Conservation (phyloP, 2,888 invertebrate genomes). For the Callyntrura sp. region DNA sequence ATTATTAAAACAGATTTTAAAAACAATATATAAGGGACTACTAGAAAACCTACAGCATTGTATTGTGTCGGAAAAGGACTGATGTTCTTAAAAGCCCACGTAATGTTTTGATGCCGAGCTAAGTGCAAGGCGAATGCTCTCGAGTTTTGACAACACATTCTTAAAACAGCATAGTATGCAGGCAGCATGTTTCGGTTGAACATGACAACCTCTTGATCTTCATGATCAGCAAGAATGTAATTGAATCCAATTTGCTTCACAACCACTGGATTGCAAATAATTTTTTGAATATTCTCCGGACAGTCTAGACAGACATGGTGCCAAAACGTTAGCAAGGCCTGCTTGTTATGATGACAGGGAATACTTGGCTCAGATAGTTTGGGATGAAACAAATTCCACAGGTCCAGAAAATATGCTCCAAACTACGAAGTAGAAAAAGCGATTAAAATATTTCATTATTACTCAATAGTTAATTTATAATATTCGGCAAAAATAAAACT, state of each 20-base stretch:
- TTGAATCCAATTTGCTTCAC: conserved; percentile 98
- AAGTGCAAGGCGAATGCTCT: conserved; percentile 93
- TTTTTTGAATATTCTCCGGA: conserved; percentile 95
- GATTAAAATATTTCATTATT: neutral
- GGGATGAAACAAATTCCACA: conserved; percentile 98
- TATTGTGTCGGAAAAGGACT: conserved; percentile 98
- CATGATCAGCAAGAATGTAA: conserved; percentile 98
- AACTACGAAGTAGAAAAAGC: conserved; percentile 88
- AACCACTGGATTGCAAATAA: conserved; percentile 94
- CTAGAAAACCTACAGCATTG: conserved; percentile 88
- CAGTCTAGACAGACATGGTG: conserved; percentile 97
- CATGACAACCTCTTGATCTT: conserved; percentile 97
- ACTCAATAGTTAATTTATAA: too few species aligned
- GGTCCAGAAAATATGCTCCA: conserved; percentile 95
- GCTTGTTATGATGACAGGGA: conserved; percentile 97
- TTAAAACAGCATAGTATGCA: conserved; percentile 95
- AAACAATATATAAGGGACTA: conserved; percentile 17
- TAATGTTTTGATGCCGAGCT: conserved; percentile 97
- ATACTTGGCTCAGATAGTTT: conserved; percentile 97
- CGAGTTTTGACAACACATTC: conserved; percentile 96
- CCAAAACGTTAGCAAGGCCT: conserved; percentile 96
- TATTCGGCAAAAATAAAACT: too few species aligned
- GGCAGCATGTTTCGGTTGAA: conserved; percentile 98
- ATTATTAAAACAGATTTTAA: neutral
- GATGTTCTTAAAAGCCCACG: conserved; percentile 98